Evolutionary conservation across 2,113 vertebrate genomes (phyloP).

Genomic region (Dermatemys mawii): DNA sequence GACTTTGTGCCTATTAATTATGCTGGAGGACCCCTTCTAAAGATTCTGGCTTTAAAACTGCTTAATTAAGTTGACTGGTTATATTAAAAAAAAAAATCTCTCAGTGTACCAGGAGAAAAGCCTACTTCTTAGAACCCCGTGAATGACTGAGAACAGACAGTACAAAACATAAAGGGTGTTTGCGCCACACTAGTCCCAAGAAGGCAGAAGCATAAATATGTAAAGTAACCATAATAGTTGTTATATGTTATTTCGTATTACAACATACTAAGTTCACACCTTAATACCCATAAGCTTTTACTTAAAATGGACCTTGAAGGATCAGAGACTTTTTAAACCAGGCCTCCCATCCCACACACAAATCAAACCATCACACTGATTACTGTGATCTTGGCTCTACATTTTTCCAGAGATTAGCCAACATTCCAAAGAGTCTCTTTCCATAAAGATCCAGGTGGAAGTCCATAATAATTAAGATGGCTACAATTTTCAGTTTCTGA

Average conservation of each 20-base stretch:
- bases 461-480: not conserved
- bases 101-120: not conserved
- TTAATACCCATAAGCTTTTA: not conserved
- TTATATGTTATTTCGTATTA: not conserved
- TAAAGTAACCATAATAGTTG: not conserved
- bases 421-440: not conserved
- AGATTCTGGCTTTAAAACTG: not conserved
- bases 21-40: not conserved
- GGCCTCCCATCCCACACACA: not conserved
- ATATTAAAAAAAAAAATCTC: not conserved
- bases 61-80: not conserved
- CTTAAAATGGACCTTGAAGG: not conserved
- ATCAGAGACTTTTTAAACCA: not conserved
- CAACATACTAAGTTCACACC: not conserved
- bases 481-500: not conserved
- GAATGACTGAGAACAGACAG: not conserved
- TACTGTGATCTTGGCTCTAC: not conserved
- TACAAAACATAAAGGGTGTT: not conserved
- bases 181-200: not conserved
- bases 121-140: not conserved
- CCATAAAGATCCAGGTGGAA: not conserved
- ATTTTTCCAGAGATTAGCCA: conserved; percentile 5
- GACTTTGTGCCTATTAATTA: not conserved
- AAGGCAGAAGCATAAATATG: not conserved
- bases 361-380: not conserved